Evolutionary conservation across 30 jellyfish, hydroid and myxozoan genomes (phyloP).

Genomic region (Pelagia noctiluca): DNA sequence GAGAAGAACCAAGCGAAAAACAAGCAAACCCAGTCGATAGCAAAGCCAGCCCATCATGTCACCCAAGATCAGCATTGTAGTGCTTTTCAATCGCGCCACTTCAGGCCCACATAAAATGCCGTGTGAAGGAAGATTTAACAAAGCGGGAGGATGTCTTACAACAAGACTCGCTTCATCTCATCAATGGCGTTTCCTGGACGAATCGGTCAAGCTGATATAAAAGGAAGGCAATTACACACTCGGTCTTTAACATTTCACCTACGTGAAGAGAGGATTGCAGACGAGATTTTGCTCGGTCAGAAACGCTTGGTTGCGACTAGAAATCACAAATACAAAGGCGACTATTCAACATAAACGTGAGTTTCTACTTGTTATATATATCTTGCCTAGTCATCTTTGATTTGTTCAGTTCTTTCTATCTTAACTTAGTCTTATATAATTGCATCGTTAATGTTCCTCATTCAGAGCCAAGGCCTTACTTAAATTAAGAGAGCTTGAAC

Average conservation of each 20-base stretch:
- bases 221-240: slow-evolving; percentile 9
- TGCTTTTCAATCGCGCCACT: background rate
- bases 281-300: slow-evolving; percentile 1
- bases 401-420: too few relatives aligned
- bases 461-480: too few relatives aligned
- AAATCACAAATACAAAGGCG: too few relatives aligned
- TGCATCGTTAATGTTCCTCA: too few relatives aligned
- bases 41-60: background rate
- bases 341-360: too few relatives aligned
- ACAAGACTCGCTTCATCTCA: background rate
- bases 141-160: slow-evolving; percentile 16
- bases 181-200: slow-evolving; percentile 34
- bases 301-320: too few relatives aligned
- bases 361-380: too few relatives aligned
- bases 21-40: background rate
- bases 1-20: background rate
- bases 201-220: slow-evolving; percentile 16
- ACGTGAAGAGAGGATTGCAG: background rate
- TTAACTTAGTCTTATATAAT: too few relatives aligned
- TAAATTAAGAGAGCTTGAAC: too few relatives aligned
- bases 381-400: too few relatives aligned
- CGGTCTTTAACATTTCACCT: background rate
- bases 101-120: slow-evolving; percentile 1
- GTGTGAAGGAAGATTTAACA: slow-evolving; percentile 22
- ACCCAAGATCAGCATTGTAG: background rate